Conservation (phyloP, 2,797 vertebrate species). For the Hafferia zeledoni region DNA sequence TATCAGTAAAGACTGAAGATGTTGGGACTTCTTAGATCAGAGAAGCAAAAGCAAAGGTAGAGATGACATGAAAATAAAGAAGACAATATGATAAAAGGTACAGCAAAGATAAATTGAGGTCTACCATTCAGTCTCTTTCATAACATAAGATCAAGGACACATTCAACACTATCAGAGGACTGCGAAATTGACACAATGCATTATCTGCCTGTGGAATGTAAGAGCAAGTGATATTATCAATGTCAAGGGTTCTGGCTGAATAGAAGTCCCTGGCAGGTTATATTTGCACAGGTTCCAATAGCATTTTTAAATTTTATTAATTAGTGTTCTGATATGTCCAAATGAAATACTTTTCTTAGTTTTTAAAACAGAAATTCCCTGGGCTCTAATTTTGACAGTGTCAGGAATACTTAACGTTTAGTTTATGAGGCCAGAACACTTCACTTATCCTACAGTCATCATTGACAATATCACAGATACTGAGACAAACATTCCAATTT, state of each 20-base stretch:
- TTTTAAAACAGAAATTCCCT: not conserved
- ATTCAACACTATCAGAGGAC: not conserved
- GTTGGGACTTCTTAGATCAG: slow-evolving; percentile 28
- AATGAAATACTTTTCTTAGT: not conserved
- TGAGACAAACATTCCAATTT: not conserved
- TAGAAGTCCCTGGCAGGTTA: not conserved
- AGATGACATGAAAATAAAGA: slow-evolving; percentile 1
- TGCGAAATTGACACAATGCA: not conserved
- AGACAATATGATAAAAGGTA: slow-evolving; percentile 52
- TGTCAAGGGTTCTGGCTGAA: not conserved
- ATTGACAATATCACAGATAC: not conserved
- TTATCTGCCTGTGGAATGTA: not conserved
- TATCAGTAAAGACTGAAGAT: slow-evolving; percentile 7
- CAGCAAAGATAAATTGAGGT: slow-evolving; percentile 13
- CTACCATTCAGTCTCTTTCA: slow-evolving; percentile 28
- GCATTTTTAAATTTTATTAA: not conserved
- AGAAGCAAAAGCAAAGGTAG: slow-evolving; percentile 38
- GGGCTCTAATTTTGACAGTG: not conserved
- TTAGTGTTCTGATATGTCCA: not conserved
- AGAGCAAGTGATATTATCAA: fast-evolving
- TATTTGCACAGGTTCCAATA: not conserved
- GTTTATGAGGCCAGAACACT: not conserved
- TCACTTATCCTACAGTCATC: not conserved
- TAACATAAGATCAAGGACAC: slow-evolving; percentile 23
- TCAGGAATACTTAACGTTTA: not conserved